Evolutionary conservation across 2,888 invertebrate genomes (phyloP).

Genomic region (Spicauda simplicius): DNA sequence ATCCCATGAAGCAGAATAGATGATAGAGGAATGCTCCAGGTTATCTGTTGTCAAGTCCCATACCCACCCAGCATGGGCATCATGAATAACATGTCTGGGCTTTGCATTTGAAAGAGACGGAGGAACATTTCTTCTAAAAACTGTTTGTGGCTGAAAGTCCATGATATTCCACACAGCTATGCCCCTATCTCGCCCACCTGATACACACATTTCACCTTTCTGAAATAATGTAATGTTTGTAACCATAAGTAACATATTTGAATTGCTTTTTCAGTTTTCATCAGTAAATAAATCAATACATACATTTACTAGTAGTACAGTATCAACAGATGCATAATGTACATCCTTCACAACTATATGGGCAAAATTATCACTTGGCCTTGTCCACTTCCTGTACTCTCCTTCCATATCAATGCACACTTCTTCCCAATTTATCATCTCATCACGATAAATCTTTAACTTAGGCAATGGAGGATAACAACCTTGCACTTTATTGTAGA

Average conservation of each 20-base stretch:
- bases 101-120: constrained; percentile 54
- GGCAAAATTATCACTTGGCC: constrained; percentile 70
- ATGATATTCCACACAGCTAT: constrained; percentile 81
- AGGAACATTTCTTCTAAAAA: constrained; percentile 36
- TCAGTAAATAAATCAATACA: constrained; percentile 48
- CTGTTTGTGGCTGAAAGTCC: constrained; percentile 57
- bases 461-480: constrained; percentile 69
- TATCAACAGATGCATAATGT: constrained; percentile 86
- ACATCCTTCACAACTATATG: constrained; percentile 80
- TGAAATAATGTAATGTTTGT: constrained; percentile 47
- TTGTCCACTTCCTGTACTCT: constrained; percentile 82
- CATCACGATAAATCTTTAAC: constrained; percentile 65
- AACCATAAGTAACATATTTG: neutral
- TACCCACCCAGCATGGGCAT: constrained; percentile 87
- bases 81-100: constrained; percentile 63
- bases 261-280: too few relatives aligned
- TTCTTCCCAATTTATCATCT: constrained; percentile 80
- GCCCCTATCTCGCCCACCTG: constrained; percentile 85
- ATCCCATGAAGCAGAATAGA: constrained; percentile 87
- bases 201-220: constrained; percentile 80
- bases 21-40: constrained; percentile 63
- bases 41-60: constrained; percentile 84
- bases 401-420: constrained; percentile 86
- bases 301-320: constrained; percentile 83
- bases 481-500: constrained; percentile 70